A percentile compares a stretch with the other conserved stretches of the same genome.
These are phyloP conservation scores for Paragorgia papillata DNA, from an alignment of 92 coral and sea anemone genomes.

Conservation along the genomic window DNA sequence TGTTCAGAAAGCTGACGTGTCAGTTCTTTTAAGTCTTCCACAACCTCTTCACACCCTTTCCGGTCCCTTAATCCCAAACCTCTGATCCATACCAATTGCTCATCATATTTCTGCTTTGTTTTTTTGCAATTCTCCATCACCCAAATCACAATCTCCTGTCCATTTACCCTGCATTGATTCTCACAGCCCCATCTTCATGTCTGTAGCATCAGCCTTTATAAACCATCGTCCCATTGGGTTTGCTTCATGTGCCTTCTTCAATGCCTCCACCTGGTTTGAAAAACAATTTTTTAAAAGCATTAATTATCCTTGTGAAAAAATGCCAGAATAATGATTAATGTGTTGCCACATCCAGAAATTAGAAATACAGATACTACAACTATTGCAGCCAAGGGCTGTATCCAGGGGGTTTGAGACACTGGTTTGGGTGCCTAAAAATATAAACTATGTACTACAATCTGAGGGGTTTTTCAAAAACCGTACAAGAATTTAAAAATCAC, in stretches of 20 bases:
- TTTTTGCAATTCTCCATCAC: slow-evolving; percentile 40
- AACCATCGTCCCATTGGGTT: slow-evolving; percentile 43
- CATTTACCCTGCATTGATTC: slow-evolving; percentile 42
- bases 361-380: too few species aligned
- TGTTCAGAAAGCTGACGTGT: slow-evolving; percentile 11
- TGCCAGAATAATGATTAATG: background rate
- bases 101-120: slow-evolving; percentile 24
- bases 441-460: too few species aligned
- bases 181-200: slow-evolving; percentile 35
- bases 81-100: slow-evolving; percentile 16
- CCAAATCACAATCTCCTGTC: slow-evolving; percentile 46
- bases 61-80: slow-evolving; percentile 37
- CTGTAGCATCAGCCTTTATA: slow-evolving; percentile 48
- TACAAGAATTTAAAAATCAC: too few species aligned
- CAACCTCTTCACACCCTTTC: background rate
- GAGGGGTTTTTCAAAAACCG: too few species aligned
- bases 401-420: background rate
- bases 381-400: too few species aligned
- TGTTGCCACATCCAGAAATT: background rate
- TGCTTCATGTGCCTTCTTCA: slow-evolving; percentile 14
- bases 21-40: slow-evolving; percentile 24
- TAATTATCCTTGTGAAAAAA: background rate
- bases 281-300: background rate
- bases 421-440: too few species aligned
- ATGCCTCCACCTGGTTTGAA: slow-evolving; percentile 6